These are phyloP conservation scores for Xiphophorus couchianus DNA, from an alignment of 2,113 vertebrate species.

Conservation along the genomic window DNA sequence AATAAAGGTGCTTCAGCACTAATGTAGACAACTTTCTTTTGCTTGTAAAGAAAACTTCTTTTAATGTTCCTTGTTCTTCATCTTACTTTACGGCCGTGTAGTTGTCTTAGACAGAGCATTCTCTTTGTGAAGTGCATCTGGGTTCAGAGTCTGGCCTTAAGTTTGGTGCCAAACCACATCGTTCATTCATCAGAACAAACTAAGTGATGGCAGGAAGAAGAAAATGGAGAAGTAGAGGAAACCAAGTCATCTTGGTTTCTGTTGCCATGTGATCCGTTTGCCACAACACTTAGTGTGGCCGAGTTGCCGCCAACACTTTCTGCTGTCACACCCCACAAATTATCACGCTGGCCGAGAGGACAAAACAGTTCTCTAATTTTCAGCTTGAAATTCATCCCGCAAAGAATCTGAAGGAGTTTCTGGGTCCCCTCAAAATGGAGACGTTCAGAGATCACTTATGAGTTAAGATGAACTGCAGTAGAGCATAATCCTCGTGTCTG, in stretches of 20 bases:
- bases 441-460: neutral
- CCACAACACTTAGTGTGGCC: neutral
- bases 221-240: neutral
- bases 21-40: too few relatives aligned
- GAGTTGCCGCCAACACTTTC: slow-evolving; percentile 20
- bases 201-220: too few relatives aligned
- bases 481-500: slow-evolving; percentile 9
- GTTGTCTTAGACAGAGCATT: too few relatives aligned
- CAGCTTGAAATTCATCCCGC: slow-evolving; percentile 20
- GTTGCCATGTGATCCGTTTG: neutral
- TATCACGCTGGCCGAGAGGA: slow-evolving; percentile 35
- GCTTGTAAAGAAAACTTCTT: too few relatives aligned
- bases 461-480: slow-evolving; percentile 1
- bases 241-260: neutral
- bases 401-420: slow-evolving; percentile 23
- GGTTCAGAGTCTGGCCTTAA: too few relatives aligned
- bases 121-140: too few relatives aligned
- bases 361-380: slow-evolving; percentile 21
- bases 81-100: too few relatives aligned
- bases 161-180: too few relatives aligned
- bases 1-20: neutral
- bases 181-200: neutral
- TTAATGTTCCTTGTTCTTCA: too few relatives aligned
- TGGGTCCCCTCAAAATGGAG: neutral
- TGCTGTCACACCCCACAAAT: slow-evolving; percentile 47